phyloP scores from a whole-genome alignment of 1,140 invertebrate species.

The Nasonia longicornis region DNA sequence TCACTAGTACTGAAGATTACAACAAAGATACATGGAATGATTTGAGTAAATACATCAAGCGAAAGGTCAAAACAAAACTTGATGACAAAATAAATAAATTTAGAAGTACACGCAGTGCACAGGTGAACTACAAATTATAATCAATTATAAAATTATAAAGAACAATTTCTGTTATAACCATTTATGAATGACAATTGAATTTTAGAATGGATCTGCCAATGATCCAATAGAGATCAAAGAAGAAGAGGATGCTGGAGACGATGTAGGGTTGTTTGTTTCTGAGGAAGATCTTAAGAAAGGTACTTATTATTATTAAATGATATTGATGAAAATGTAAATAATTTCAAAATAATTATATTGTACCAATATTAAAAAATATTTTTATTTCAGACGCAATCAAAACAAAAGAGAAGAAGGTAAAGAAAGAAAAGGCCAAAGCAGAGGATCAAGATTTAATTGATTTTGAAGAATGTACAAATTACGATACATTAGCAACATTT shows the following conservation, averaged over 20 bases:
- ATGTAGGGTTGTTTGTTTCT: constrained; percentile 71
- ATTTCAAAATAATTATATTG: background rate
- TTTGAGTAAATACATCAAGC: constrained; percentile 84
- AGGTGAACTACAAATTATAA: constrained; percentile 52
- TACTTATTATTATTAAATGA: constrained; percentile 49
- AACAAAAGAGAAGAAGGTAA: constrained; percentile 58
- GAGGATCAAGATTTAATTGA: constrained; percentile 72
- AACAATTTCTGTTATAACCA: background rate
- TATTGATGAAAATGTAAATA: too few species aligned
- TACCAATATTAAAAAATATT: background rate
- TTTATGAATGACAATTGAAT: constrained; percentile 34
- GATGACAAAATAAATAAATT: constrained; percentile 87
- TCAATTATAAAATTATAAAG: background rate
- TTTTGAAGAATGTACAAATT: constrained; percentile 81
- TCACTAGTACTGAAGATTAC: constrained; percentile 79
- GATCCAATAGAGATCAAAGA: constrained; percentile 49
- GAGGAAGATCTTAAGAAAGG: constrained; percentile 81
- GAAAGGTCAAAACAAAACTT: constrained; percentile 82
- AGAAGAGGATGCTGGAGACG: constrained; percentile 56
- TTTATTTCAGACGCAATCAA: constrained; percentile 59
- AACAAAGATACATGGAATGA: constrained; percentile 89
- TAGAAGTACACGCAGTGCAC: constrained; percentile 67
- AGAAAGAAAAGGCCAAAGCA: constrained; percentile 55
- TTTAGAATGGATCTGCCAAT: constrained; percentile 31
- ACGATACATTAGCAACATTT: constrained; percentile 82